Evolutionary conservation across 2,113 vertebrate species (phyloP), one percentile per base, ranked within the genome.

Genomic region (Silurus meridionalis): DNA sequence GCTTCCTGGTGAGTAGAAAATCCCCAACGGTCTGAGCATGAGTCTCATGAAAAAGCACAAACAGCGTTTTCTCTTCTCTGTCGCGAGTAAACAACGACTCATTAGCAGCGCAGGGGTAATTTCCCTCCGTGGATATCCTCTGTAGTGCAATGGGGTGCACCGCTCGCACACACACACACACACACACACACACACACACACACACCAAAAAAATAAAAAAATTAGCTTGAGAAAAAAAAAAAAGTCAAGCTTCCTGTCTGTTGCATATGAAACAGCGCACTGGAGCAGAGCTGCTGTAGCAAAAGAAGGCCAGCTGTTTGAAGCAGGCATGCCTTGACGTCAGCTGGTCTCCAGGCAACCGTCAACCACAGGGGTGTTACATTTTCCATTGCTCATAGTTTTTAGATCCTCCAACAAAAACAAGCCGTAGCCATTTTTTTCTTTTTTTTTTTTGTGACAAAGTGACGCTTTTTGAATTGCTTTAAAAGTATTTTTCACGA

Each of bases 301-400:
- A 85, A 87, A 37, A 86, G 58, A 94, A 86, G 74, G 83, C 89
- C 94, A 95, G 95, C 94, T 95, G 95, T 94, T 92, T 93, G 93
- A 94, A 94, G 92, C 93, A 94, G 94, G 93, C 94, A 94, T 92
- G 83, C 89, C 92, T 95, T 95, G 94, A 96, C 95, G 95, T 96
- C 95, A 96, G 92, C 86, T 19, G 86, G 94, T 94, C 89, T 91
- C 94, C 87, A 92, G 78, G 94, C 92, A 92, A 95, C 95, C 82
- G 74, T 91, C 91, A 92, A 94, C 94, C 90, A 91, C 91, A 94
- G 95, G 92, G 92, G 91, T 89, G 92, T 94, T 91, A 95, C 92
- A 94, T 95, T 96, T 96, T 96, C 95, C 95, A 96, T 92, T 96
- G 93, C 93, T 89, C 63, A 86, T 78, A 84, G 87, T 88, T 89